phyloP scores from a whole-genome alignment of 2,888 invertebrate species.

The Drosophila tripunctata region DNA sequence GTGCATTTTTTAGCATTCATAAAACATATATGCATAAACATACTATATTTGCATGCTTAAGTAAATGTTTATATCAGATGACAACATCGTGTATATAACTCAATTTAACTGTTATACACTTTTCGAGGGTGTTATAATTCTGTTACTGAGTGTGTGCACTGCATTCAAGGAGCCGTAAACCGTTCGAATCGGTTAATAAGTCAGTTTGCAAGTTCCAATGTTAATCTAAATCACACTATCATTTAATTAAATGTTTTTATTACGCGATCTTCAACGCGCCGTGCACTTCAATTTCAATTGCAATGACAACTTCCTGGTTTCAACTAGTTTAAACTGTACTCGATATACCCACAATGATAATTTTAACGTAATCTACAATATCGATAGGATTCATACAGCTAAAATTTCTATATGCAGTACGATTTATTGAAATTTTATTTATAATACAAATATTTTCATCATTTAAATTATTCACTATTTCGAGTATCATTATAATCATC shows the following conservation, averaged over 20 bases:
- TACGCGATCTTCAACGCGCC: not conserved
- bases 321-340: slow-evolving; percentile 49
- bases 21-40: not conserved
- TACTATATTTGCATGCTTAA: not conserved
- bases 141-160: not conserved
- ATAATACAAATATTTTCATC: not conserved
- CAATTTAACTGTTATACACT: not conserved
- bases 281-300: slow-evolving; percentile 2
- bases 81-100: not conserved
- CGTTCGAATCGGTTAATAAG: not conserved
- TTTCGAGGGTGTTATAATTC: not conserved
- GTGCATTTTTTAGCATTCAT: not conserved
- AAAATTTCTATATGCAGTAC: not conserved
- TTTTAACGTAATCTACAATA: not conserved
- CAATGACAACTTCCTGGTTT: slow-evolving; percentile 2
- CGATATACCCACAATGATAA: slow-evolving; percentile 37
- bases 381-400: not conserved
- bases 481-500: slow-evolving; percentile 25
- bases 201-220: not conserved
- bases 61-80: not conserved
- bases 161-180: no score
- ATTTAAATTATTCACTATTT: not conserved
- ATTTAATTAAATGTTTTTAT: not conserved
- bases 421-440: not conserved
- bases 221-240: not conserved